These are phyloP conservation scores for Notechis scutatus DNA, from an alignment of 2,113 vertebrate genomes.

Conservation along the genomic window DNA sequence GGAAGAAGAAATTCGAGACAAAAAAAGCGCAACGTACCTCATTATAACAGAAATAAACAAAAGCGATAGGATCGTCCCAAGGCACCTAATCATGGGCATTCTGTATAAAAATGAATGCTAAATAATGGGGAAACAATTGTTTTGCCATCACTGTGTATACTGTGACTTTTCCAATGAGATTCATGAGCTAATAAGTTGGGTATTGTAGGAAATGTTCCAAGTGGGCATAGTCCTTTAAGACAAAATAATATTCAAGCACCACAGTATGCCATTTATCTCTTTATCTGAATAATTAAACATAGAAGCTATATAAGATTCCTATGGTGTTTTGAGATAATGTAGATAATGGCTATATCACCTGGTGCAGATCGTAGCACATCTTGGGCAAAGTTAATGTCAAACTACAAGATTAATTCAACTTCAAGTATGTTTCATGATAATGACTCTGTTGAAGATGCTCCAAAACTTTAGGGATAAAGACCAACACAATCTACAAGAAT, in stretches of 20 bases:
- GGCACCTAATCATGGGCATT: neutral
- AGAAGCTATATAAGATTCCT: neutral
- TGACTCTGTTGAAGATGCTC: neutral
- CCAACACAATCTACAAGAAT: neutral
- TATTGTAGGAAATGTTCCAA: constrained; percentile 20
- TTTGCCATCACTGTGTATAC: constrained; percentile 19
- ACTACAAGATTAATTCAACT: neutral
- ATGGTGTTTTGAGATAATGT: neutral
- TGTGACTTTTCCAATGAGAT: constrained; percentile 19
- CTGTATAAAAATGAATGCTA: constrained; percentile 32
- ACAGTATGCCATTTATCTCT: neutral
- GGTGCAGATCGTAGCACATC: neutral
- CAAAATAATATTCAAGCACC: constrained; percentile 27
- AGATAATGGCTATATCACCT: neutral
- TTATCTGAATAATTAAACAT: constrained; percentile 1
- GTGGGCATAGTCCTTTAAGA: neutral
- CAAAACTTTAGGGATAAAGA: neutral
- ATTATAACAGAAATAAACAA: constrained; percentile 27
- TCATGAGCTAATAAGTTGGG: constrained; percentile 32
- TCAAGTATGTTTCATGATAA: neutral
- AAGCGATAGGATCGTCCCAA: neutral
- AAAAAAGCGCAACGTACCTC: neutral
- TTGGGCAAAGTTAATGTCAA: neutral
- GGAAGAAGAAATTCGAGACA: neutral
- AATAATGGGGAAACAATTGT: neutral